phyloP scores from a whole-genome alignment of 2,113 vertebrate species.

The Promerops cafer region DNA sequence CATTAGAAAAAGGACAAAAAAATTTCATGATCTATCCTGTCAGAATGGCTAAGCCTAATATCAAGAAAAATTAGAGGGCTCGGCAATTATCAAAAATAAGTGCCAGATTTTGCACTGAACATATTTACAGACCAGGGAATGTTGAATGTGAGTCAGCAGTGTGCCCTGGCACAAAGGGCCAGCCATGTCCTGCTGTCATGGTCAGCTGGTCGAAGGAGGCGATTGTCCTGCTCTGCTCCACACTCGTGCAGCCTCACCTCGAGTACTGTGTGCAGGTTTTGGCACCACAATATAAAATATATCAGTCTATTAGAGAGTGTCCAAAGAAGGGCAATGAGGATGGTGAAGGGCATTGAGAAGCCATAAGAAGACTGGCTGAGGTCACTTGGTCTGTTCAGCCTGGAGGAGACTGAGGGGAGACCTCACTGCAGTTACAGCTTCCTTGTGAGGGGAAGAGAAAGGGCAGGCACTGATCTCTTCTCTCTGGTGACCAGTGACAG shows the following conservation, averaged over 20 bases:
- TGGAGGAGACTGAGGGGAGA: neutral
- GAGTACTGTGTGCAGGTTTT: neutral
- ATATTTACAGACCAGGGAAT: neutral
- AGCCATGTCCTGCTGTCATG: neutral
- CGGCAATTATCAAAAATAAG: neutral
- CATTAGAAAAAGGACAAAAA: neutral
- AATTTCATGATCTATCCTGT: neutral
- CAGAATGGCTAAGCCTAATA: neutral
- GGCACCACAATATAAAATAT: neutral
- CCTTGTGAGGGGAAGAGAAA: rapidly evolving
- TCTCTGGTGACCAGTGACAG: no score
- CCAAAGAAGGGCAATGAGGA: neutral
- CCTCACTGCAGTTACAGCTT: neutral
- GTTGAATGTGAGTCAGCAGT: rapidly evolving
- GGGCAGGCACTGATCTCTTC: neutral
- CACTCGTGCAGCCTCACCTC: neutral
- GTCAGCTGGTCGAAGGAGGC: neutral
- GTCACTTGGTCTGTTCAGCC: neutral
- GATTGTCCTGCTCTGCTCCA: neutral
- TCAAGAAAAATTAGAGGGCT: neutral
- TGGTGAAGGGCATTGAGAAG: neutral
- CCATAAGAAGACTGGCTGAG: rapidly evolving
- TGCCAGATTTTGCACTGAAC: neutral
- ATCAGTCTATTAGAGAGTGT: neutral
- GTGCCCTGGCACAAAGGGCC: no score